A percentile compares a stretch with the other conserved stretches of the same genome.
phyloP scores from a whole-genome alignment of 1,140 invertebrate species.

The Drosophila pallidifrons region DNA sequence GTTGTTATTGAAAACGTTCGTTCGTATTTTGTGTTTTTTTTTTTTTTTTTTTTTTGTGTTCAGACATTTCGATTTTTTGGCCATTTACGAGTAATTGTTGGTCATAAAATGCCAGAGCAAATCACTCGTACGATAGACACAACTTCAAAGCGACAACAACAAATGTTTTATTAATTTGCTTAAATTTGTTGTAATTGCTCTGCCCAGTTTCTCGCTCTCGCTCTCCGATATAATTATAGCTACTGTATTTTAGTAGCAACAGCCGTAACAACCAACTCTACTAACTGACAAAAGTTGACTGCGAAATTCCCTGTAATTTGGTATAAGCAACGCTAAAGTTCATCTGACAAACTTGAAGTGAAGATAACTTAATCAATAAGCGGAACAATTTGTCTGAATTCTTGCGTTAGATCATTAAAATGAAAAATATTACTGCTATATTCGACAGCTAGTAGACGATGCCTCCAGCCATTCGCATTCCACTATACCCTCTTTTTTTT shows the following conservation, averaged over 20 bases:
- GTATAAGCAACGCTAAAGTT: no score
- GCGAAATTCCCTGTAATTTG: background rate
- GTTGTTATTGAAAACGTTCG: conserved; percentile 28
- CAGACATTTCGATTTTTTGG: conserved; percentile 22
- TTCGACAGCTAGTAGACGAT: no score
- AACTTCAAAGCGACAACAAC: conserved; percentile 7
- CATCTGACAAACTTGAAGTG: no score
- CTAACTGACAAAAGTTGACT: background rate
- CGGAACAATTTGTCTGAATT: no score
- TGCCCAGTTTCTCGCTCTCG: background rate
- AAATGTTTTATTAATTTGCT: conserved; percentile 51
- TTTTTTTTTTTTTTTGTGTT: no score
- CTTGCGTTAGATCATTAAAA: no score
- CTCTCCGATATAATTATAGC: conserved; percentile 56
- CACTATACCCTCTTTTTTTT: no score
- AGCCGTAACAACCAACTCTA: background rate
- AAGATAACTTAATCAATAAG: no score
- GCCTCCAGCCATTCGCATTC: no score
- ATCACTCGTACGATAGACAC: conserved; percentile 33
- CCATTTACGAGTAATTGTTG: conserved; percentile 29
- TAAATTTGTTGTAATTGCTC: conserved; percentile 62
- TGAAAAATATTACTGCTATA: no score
- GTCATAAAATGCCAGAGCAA: conserved; percentile 42
- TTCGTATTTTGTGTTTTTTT: background rate
- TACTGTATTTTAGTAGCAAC: conserved; percentile 11